phyloP scores from a whole-genome alignment of 2,113 vertebrate species.

The Blennius ocellaris region DNA sequence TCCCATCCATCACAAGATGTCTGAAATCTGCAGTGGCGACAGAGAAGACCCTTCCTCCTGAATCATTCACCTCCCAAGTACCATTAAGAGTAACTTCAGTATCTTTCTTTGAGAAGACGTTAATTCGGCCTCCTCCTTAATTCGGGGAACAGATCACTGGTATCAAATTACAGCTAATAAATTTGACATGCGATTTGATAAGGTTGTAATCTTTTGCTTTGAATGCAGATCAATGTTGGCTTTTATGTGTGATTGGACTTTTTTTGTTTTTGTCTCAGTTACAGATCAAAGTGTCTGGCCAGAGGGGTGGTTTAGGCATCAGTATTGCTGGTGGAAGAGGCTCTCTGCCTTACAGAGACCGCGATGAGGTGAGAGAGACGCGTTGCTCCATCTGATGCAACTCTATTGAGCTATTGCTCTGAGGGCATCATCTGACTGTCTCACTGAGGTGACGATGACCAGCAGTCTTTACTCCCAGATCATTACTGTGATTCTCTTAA shows the following conservation, averaged over 20 bases:
- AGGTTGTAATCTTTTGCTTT: not conserved
- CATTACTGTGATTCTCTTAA: not conserved
- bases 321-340: conserved; percentile 90
- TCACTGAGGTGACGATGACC: conserved; percentile 8
- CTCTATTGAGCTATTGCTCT: conserved; percentile 3
- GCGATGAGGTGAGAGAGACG: conserved; percentile 82
- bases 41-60: conserved; percentile 47
- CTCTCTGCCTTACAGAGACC: conserved; percentile 87
- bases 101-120: conserved; percentile 18
- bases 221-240: not conserved
- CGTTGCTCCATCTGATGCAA: not conserved
- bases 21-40: conserved; percentile 16
- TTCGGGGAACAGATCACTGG: not conserved
- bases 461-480: not conserved
- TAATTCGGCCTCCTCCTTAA: not conserved
- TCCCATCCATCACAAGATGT: conserved; percentile 31
- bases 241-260: conserved; percentile 16
- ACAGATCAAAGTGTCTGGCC: conserved; percentile 87
- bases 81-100: conserved; percentile 79
- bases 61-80: conserved; percentile 68
- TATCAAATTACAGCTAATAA: conserved; percentile 1
- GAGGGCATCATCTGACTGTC: not conserved
- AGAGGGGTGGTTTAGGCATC: conserved; percentile 87
- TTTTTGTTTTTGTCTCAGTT: conserved; percentile 72
- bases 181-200: not conserved